A percentile compares a stretch with the other conserved stretches of the same genome.
These are phyloP conservation scores for Octonoba sinensis DNA, from an alignment of 2,888 invertebrate species.

Conservation along the genomic window DNA sequence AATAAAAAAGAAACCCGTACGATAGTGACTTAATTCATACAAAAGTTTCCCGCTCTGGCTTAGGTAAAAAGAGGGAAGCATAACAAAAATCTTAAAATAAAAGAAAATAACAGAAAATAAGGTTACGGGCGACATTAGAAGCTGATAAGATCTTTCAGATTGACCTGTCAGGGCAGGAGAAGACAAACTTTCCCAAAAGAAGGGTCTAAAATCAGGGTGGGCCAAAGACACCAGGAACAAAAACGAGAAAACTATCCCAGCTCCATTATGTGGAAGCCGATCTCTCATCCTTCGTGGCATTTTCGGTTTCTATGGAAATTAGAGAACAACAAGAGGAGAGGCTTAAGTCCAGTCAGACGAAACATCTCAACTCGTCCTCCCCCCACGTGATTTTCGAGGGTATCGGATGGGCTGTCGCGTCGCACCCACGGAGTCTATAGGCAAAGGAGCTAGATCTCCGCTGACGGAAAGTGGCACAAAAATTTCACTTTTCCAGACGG, in stretches of 20 bases:
- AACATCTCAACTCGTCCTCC: constrained; percentile 57
- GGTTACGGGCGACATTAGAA: constrained; percentile 49
- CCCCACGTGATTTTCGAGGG: constrained; percentile 54
- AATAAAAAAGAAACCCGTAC: constrained; percentile 1
- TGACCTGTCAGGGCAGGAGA: constrained; percentile 57
- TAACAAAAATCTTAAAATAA: constrained; percentile 26
- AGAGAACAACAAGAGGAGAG: constrained; percentile 60
- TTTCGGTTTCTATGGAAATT: constrained; percentile 64
- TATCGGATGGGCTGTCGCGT: constrained; percentile 60
- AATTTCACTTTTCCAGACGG: too few relatives aligned
- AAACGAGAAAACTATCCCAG: constrained; percentile 9
- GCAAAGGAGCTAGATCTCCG: too few relatives aligned
- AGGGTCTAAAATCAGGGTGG: constrained; percentile 34
- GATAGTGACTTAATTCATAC: constrained; percentile 57
- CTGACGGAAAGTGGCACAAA: too few relatives aligned
- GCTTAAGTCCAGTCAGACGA: constrained; percentile 63
- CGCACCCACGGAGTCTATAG: too few relatives aligned
- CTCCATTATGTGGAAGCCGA: constrained; percentile 63
- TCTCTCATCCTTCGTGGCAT: constrained; percentile 59
- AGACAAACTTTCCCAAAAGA: constrained; percentile 46
- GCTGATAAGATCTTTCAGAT: constrained; percentile 63
- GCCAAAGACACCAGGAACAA: constrained; percentile 8
- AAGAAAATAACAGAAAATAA: constrained; percentile 16
- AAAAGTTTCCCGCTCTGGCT: constrained; percentile 46
- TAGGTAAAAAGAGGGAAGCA: constrained; percentile 14